Percentiles rank a stretch among this genome's conserved stretches.
Evolutionary conservation across 2,113 vertebrate genomes (phyloP).

Genomic region (Hemichromis elongatus): DNA sequence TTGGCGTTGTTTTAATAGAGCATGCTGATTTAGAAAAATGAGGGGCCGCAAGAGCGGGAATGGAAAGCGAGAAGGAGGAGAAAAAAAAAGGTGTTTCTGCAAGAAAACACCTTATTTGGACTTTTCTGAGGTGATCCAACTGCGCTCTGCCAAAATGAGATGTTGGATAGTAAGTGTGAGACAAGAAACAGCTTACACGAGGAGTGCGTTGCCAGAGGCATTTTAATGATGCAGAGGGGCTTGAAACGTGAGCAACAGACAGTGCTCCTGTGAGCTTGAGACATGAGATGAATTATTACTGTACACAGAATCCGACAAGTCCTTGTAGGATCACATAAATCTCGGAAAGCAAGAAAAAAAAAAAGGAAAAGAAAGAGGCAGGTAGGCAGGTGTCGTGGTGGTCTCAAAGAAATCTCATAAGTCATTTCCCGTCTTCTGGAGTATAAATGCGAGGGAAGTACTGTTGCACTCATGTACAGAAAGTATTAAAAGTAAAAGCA

Average conservation of each 20-base stretch:
- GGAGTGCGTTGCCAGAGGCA: constrained; percentile 47
- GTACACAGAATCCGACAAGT: constrained; percentile 33
- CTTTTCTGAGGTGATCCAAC: constrained; percentile 46
- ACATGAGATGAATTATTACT: constrained; percentile 48
- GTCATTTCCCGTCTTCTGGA: neutral
- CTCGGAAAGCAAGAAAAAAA: neutral
- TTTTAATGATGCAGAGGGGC: constrained; percentile 48
- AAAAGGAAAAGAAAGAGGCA: neutral
- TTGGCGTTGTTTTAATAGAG: constrained; percentile 47
- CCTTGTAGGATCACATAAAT: constrained; percentile 18
- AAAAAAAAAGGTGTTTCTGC: neutral
- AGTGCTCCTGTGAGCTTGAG: constrained; percentile 22
- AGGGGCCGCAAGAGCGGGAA: neutral
- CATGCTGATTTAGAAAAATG: constrained; percentile 37
- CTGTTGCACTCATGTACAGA: neutral
- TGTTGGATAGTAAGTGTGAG: constrained; percentile 38
- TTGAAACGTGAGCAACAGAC: constrained; percentile 18
- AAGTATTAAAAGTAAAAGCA: neutral
- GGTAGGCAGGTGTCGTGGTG: neutral
- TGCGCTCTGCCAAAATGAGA: constrained; percentile 44
- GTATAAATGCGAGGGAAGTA: neutral
- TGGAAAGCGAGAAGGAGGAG: neutral
- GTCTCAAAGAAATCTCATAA: neutral
- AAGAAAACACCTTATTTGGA: constrained; percentile 67
- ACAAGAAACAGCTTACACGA: constrained; percentile 59